Conservation (phyloP, 2,113 vertebrate genomes). For the Marmota monax region DNA sequence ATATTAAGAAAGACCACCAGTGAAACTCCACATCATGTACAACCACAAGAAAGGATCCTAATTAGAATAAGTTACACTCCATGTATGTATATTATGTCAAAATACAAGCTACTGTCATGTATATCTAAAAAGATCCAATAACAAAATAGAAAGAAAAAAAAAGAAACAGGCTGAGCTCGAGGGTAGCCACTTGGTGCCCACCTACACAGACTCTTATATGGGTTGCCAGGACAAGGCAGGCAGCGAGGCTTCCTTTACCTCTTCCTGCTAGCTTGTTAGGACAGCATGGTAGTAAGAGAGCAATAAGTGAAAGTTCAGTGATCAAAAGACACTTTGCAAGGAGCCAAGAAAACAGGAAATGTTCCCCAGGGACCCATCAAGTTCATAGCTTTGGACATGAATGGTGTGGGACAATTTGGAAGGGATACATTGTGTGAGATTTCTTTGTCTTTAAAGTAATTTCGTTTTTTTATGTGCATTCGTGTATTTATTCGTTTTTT, state of each 20-base stretch:
- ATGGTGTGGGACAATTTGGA: background rate
- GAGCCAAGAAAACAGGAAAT: background rate
- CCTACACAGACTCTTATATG: accelerated
- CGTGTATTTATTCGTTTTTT: too few relatives aligned
- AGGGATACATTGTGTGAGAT: background rate
- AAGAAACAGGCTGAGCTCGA: background rate
- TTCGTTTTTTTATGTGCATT: background rate
- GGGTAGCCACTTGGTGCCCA: background rate
- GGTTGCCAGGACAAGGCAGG: background rate
- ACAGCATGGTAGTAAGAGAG: background rate
- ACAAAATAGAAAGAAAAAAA: too few relatives aligned
- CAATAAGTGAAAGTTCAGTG: background rate
- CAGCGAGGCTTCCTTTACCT: background rate
- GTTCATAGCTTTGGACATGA: background rate
- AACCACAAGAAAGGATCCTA: too few relatives aligned
- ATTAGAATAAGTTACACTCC: too few relatives aligned
- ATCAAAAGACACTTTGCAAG: background rate
- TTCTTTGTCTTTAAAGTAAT: background rate
- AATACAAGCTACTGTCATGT: too few relatives aligned
- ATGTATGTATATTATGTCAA: too few relatives aligned
- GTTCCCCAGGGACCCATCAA: background rate
- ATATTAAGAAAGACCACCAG: background rate
- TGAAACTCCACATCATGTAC: too few relatives aligned
- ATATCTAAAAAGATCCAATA: too few relatives aligned
- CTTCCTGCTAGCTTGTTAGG: background rate